These are phyloP conservation scores for Cephus pulcher DNA, from an alignment of 2,888 invertebrate genomes.

Conservation along the genomic window DNA sequence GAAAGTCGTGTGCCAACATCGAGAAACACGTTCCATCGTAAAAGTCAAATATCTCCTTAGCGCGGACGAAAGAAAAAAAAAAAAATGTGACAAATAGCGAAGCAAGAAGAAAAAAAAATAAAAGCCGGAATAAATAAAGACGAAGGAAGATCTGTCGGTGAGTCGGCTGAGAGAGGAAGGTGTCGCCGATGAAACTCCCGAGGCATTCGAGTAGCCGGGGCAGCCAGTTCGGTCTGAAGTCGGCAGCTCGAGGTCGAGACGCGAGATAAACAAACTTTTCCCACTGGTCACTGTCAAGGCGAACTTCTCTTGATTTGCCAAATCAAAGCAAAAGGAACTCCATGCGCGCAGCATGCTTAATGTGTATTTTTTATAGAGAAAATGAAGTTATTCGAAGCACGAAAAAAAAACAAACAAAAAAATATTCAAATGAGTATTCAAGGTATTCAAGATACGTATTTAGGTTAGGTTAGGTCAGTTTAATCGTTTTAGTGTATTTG, in stretches of 20 bases:
- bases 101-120: background rate
- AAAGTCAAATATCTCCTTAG: background rate
- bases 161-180: too few species aligned
- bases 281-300: conserved; percentile 23
- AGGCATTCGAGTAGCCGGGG: background rate
- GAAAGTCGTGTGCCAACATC: background rate
- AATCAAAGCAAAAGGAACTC: background rate
- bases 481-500: background rate
- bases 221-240: background rate
- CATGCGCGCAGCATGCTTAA: background rate
- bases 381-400: background rate
- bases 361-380: too few species aligned
- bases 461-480: background rate
- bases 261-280: conserved; percentile 7
- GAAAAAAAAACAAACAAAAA: too few species aligned
- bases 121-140: background rate
- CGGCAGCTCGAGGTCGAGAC: conserved; percentile 16
- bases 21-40: too few species aligned
- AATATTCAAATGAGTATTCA: background rate
- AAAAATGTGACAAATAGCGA: background rate
- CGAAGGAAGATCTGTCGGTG: too few species aligned
- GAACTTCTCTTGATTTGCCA: background rate
- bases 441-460: background rate
- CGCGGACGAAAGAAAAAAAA: background rate
- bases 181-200: background rate